These are phyloP conservation scores for Drosophila cardini DNA, from an alignment of 1,140 invertebrate species.

Conservation along the genomic window DNA sequence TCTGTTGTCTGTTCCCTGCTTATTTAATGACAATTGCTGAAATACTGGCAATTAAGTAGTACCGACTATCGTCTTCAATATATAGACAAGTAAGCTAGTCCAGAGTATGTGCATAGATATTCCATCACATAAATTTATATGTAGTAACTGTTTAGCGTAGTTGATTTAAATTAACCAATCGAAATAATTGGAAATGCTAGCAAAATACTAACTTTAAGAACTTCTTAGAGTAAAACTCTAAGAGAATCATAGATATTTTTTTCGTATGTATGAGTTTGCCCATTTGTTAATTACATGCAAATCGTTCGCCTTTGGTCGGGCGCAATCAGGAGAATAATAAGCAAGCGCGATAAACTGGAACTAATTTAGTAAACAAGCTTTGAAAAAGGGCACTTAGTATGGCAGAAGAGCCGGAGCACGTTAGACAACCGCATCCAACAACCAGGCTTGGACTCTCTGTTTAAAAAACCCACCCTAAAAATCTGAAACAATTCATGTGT, in stretches of 20 bases:
- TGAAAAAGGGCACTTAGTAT: constrained; percentile 37
- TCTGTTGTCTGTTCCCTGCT: constrained; percentile 52
- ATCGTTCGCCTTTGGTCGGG: constrained; percentile 34
- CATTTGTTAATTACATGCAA: constrained; percentile 70
- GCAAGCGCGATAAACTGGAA: constrained; percentile 70
- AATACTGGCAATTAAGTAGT: constrained; percentile 55
- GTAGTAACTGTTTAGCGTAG: no score
- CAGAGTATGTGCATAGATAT: no score
- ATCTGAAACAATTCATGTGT: constrained; percentile 63
- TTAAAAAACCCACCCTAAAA: constrained; percentile 45
- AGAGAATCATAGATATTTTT: constrained; percentile 12
- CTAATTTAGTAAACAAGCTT: constrained; percentile 67
- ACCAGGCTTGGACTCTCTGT: constrained; percentile 20
- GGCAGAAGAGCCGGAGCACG: constrained; percentile 36
- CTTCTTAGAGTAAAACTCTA: not conserved
- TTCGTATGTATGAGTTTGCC: not conserved
- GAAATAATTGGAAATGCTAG: not conserved
- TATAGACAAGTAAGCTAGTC: no score
- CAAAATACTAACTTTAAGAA: not conserved
- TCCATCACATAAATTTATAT: no score
- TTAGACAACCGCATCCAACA: constrained; percentile 19
- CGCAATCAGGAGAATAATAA: constrained; percentile 41
- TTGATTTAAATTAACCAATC: no score
- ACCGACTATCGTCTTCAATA: not conserved
- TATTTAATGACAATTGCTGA: constrained; percentile 77